phyloP scores from a whole-genome alignment of 2,113 vertebrate genomes.

The Ancistrus triradiatus region DNA sequence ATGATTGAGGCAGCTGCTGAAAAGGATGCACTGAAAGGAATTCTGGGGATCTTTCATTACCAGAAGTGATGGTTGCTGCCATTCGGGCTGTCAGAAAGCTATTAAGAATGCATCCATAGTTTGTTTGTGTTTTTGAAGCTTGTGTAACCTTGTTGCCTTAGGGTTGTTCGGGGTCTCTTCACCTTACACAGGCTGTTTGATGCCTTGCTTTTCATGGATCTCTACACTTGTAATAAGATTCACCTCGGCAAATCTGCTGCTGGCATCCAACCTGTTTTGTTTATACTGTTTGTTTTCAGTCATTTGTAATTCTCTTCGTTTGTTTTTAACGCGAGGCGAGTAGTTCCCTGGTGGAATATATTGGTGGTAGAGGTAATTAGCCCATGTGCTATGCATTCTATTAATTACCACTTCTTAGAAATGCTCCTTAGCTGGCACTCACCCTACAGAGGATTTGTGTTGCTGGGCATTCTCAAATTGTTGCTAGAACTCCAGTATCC shows the following conservation, averaged over 20 bases:
- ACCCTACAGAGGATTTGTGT: constrained; percentile 16
- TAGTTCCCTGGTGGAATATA: constrained; percentile 10
- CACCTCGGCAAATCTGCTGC: too few species aligned
- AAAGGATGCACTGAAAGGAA: too few species aligned
- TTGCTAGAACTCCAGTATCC: constrained; percentile 7
- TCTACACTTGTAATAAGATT: too few species aligned
- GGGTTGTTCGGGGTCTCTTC: too few species aligned
- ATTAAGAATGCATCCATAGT: too few species aligned
- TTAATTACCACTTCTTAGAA: constrained; percentile 38
- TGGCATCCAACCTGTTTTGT: background rate
- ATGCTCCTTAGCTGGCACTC: background rate
- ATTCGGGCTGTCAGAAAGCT: too few species aligned
- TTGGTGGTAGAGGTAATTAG: constrained; percentile 31
- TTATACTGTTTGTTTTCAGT: background rate
- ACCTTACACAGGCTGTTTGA: background rate
- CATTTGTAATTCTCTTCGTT: background rate
- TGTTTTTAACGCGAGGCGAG: constrained; percentile 8
- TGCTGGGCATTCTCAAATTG: constrained; percentile 14
- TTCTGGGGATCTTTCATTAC: too few species aligned
- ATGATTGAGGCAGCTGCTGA: too few species aligned
- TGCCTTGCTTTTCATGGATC: too few species aligned
- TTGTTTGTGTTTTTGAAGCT: too few species aligned
- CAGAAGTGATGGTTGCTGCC: too few species aligned
- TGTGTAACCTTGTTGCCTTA: too few species aligned
- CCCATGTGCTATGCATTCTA: constrained; percentile 12